Percentiles rank a stretch among this genome's conserved stretches.
Conservation (phyloP, 2,113 vertebrate species). For the Zonotrichia leucophrys region DNA sequence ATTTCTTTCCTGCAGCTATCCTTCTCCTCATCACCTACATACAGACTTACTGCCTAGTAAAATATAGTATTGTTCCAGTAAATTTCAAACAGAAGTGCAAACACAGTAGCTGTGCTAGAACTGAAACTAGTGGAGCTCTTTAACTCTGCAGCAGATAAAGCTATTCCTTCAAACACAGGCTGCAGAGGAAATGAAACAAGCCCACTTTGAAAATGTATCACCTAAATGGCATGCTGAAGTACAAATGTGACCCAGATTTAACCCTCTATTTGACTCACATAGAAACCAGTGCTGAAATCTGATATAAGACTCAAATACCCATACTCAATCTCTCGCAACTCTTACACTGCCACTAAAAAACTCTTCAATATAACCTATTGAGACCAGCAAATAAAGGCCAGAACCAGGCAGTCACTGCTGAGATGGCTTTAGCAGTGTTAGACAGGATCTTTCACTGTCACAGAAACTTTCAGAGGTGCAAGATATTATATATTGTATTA, state of each 20-base stretch:
- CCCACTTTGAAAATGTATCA: neutral
- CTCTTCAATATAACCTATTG: neutral
- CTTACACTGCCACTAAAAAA: neutral
- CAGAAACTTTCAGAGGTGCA: neutral
- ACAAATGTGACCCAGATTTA: neutral
- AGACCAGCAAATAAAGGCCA: neutral
- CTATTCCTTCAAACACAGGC: neutral
- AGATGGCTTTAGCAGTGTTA: neutral
- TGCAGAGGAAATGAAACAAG: neutral
- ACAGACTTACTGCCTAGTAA: neutral
- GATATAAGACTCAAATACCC: neutral
- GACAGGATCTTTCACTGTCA: neutral
- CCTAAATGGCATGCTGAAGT: neutral
- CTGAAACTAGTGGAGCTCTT: neutral
- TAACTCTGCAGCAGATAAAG: neutral
- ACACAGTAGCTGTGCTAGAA: neutral
- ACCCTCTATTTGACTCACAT: neutral
- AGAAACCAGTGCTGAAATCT: neutral
- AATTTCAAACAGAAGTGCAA: neutral
- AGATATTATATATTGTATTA: neutral
- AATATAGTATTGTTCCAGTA: neutral
- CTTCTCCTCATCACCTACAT: neutral
- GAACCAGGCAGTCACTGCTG: neutral
- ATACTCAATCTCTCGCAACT: neutral
- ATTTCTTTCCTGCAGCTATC: neutral